Base-by-base conservation (phyloP, 2,888 invertebrate species). In the Dione juno region DNA sequence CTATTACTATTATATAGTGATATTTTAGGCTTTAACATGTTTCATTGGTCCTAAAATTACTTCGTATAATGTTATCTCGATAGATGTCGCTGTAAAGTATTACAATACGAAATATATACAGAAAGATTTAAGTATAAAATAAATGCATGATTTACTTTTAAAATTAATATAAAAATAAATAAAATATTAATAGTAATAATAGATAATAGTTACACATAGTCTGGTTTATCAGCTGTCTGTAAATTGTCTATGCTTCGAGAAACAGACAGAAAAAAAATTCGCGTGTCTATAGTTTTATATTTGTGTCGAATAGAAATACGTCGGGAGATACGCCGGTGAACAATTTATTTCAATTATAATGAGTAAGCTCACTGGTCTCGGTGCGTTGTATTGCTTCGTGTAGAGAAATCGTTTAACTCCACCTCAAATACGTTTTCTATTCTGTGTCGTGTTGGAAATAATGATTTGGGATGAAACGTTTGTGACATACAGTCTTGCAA, bases 401-500 rank as follows among this genome's bases (percentile, higher is more conserved):
- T 89, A 89, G 82, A 87, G 75, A 82, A 84, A 85, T 86, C 80
- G 80, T 81, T 81, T 65, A 80, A 84, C 83, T 84, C 78, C 76
- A 82, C 78, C 80, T 78, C 82, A 79, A 78, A 79, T 80, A 81
- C 80, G 79, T 78, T 81, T 82, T 78, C 75, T 78, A 82, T 76
- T 80, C 77, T 81, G 88, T 87, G 85, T 78, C 81, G 88, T 86
- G 82, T 82, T 82, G 79, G 87, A 82, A 90, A 92, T 92, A 92
- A 92, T 92, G 92, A 83, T 89, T 90, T 86, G 86, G 84, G 85
- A 87, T 90, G 88, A 88, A 88, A 88, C 88, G 81, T 86, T 87
- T 87, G 92, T 93, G 93, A 93, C 93, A 92, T 92, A 90, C 89
- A 85, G 86, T 84, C 84, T 86, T 88, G 85, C 90, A 92, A 90